These are phyloP conservation scores for Petroica traversi DNA, from an alignment of 2,113 vertebrate species.

Conservation along the genomic window DNA sequence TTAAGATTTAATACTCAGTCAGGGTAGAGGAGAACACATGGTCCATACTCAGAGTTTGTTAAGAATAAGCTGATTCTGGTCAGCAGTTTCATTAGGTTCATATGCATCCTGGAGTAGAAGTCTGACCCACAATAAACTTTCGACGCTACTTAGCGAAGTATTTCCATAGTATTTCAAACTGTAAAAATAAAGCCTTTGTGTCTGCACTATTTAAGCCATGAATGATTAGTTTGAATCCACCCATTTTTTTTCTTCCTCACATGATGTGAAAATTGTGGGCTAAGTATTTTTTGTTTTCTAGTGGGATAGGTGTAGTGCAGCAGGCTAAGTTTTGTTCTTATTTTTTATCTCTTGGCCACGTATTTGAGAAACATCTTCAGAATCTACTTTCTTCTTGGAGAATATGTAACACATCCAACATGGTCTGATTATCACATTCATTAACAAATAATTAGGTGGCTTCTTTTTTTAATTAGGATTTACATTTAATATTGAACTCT, in stretches of 20 bases:
- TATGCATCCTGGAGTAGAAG: neutral
- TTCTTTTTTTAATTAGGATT: neutral
- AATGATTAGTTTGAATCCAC: neutral
- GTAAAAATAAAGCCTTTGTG: neutral
- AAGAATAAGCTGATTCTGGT: neutral
- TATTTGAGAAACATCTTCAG: neutral
- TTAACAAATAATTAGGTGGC: neutral
- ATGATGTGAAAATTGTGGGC: neutral
- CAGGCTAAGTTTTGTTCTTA: neutral
- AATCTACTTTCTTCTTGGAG: neutral
- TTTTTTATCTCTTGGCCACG: accelerated
- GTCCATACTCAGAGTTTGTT: neutral
- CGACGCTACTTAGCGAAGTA: neutral
- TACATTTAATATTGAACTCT: neutral
- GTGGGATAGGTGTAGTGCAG: neutral
- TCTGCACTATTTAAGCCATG: neutral
- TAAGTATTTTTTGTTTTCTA: neutral
- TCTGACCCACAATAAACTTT: neutral
- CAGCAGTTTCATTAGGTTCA: neutral
- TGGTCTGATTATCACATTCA: neutral
- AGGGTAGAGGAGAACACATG: neutral
- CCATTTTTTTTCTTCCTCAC: neutral
- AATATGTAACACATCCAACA: neutral
- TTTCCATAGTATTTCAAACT: neutral
- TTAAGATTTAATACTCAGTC: neutral